Percentiles rank a stretch among this genome's conserved stretches.
phyloP scores from a whole-genome alignment of 2,113 vertebrate genomes.

The Neoarius graeffei region DNA sequence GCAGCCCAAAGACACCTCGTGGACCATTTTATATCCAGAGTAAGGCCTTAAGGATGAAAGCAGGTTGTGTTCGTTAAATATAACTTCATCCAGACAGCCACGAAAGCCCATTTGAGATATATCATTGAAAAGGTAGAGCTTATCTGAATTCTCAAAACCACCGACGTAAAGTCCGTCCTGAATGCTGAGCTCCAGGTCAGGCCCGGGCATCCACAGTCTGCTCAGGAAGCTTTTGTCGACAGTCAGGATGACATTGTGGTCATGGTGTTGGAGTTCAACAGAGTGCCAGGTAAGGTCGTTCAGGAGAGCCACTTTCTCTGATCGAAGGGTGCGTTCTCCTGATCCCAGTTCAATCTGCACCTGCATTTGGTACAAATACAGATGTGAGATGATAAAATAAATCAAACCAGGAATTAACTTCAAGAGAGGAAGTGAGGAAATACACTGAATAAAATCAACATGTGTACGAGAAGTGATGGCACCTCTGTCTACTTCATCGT shows the following conservation, averaged over 20 bases:
- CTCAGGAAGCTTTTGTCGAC: slow-evolving; percentile 72
- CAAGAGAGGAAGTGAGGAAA: background rate
- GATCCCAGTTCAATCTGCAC: slow-evolving; percentile 78
- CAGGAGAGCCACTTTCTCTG: slow-evolving; percentile 70
- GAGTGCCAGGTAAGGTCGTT: slow-evolving; percentile 83
- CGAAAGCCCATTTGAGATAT: slow-evolving; percentile 65
- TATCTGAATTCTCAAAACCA: slow-evolving; percentile 66
- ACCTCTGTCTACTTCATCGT: background rate
- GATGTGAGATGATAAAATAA: background rate
- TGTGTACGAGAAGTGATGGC: background rate
- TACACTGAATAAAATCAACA: background rate
- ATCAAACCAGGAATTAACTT: background rate
- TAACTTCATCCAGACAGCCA: slow-evolving; percentile 80
- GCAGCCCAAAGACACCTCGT: slow-evolving; percentile 84
- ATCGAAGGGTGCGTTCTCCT: slow-evolving; percentile 70
- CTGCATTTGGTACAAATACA: slow-evolving; percentile 61
- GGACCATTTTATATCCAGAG: slow-evolving; percentile 76
- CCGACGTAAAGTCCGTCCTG: slow-evolving; percentile 81
- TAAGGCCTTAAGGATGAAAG: slow-evolving; percentile 77
- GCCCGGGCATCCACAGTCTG: slow-evolving; percentile 66
- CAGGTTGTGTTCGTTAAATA: slow-evolving; percentile 80
- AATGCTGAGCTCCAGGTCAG: slow-evolving; percentile 72
- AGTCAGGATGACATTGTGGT: slow-evolving; percentile 69
- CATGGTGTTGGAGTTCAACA: slow-evolving; percentile 72
- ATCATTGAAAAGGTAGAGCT: slow-evolving; percentile 64